phyloP scores from a whole-genome alignment of 2,113 vertebrate genomes.

The Rhinichthys klamathensis region DNA sequence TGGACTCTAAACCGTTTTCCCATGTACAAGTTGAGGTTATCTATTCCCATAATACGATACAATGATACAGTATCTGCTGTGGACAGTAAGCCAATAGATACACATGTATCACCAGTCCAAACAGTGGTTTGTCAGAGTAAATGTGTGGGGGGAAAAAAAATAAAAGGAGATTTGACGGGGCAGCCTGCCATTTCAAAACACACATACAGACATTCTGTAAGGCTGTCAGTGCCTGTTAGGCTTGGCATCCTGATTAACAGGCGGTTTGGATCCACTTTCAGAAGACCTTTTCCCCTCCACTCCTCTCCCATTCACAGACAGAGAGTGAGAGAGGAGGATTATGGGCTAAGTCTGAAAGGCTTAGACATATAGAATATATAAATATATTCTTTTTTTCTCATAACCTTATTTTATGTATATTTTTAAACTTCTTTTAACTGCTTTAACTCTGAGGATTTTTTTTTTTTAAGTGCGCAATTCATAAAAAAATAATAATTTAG shows the following conservation, averaged over 20 bases:
- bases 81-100: constrained; percentile 28
- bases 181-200: constrained; percentile 46
- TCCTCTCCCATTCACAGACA: constrained; percentile 58
- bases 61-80: neutral
- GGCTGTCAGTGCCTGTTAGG: constrained; percentile 74
- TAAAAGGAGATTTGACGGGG: constrained; percentile 69
- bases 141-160: constrained; percentile 62
- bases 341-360: constrained; percentile 48
- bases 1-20: constrained; percentile 32
- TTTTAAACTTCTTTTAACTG: neutral
- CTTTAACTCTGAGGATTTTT: too few relatives aligned
- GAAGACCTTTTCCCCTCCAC: constrained; percentile 61
- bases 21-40: constrained; percentile 28
- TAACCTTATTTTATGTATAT: neutral
- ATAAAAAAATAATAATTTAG: too few relatives aligned
- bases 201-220: constrained; percentile 60
- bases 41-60: constrained; percentile 26
- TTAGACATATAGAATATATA: constrained; percentile 1
- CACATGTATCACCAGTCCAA: constrained; percentile 23
- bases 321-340: constrained; percentile 49
- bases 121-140: constrained; percentile 60
- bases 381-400: neutral
- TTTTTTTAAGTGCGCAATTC: too few relatives aligned
- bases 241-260: constrained; percentile 74
- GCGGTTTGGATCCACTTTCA: constrained; percentile 74